Percentiles rank a stretch among this genome's conserved stretches.
These are phyloP conservation scores for Tympanuchus pallidicinctus DNA, from an alignment of 2,113 vertebrate genomes.

Conservation along the genomic window DNA sequence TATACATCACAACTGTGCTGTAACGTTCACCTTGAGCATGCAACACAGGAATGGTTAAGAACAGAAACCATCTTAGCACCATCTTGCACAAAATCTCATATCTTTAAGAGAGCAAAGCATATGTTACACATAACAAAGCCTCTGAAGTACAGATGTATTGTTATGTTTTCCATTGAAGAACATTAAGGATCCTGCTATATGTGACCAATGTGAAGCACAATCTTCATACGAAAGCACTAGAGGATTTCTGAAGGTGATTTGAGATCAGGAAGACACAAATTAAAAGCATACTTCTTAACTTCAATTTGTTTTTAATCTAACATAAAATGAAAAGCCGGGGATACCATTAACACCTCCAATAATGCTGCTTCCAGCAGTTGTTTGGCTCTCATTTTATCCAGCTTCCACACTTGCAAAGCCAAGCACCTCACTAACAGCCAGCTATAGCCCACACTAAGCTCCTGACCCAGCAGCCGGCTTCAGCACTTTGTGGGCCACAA, in stretches of 20 bases:
- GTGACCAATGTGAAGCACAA: neutral
- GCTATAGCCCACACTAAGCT: neutral
- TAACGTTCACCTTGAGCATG: neutral
- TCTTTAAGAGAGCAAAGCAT: neutral
- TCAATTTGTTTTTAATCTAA: neutral
- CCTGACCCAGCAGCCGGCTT: neutral
- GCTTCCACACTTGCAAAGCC: neutral
- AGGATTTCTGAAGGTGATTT: neutral
- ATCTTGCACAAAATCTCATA: neutral
- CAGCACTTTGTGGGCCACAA: neutral
- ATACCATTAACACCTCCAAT: neutral
- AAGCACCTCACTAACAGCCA: neutral
- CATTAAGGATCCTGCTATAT: neutral
- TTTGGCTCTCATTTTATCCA: neutral
- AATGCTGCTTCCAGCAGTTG: neutral
- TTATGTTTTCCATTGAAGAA: neutral
- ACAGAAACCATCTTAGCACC: neutral
- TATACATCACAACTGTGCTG: neutral
- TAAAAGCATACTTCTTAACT: neutral
- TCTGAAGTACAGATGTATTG: neutral
- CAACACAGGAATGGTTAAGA: neutral
- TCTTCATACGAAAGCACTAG: neutral
- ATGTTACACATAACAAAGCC: neutral
- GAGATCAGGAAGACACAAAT: neutral
- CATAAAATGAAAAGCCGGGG: neutral